Percentiles rank a stretch among this genome's conserved stretches.
Evolutionary conservation across 2,797 vertebrate species (phyloP).

Genomic region (Synaphobranchus kaupii): DNA sequence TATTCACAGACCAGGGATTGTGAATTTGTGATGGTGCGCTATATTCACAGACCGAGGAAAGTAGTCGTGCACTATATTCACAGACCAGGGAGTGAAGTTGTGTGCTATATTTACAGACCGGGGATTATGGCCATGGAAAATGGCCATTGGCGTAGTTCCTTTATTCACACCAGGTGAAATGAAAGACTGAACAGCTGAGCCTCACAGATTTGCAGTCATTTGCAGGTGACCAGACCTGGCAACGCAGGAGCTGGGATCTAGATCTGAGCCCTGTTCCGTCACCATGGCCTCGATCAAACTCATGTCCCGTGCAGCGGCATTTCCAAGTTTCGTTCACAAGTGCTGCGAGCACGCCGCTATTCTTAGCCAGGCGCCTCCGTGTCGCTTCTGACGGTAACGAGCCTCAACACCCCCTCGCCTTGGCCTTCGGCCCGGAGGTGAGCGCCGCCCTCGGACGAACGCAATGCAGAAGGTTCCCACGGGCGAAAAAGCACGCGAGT

Average conservation of each 20-base stretch:
- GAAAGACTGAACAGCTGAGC: not conserved
- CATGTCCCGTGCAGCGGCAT: conserved; percentile 21
- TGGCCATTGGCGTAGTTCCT: not conserved
- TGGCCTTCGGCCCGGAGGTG: conserved; percentile 39
- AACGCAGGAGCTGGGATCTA: conserved; percentile 40
- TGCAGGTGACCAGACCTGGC: conserved; percentile 10
- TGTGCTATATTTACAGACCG: not conserved
- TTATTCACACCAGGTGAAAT: not conserved
- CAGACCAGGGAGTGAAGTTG: not conserved
- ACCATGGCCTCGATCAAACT: conserved; percentile 20
- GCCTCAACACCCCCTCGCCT: conserved; percentile 34
- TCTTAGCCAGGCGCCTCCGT: conserved; percentile 52
- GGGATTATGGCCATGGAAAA: not conserved
- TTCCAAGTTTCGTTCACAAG: not conserved
- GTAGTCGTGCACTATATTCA: not conserved
- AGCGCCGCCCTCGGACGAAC: conserved; percentile 51
- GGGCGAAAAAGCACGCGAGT: conserved; percentile 51
- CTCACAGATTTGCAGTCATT: not conserved
- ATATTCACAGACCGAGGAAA: no score
- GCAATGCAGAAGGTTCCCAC: conserved; percentile 37
- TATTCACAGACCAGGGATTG: not conserved
- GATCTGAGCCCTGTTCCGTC: conserved; percentile 35
- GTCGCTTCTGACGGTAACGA: conserved; percentile 61
- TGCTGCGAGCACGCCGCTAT: conserved; percentile 44
- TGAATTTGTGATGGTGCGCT: no score